A percentile compares a stretch with the other conserved stretches of the same genome.
phyloP scores from a whole-genome alignment of 2,797 vertebrate genomes.

The Harpagifer antarcticus region DNA sequence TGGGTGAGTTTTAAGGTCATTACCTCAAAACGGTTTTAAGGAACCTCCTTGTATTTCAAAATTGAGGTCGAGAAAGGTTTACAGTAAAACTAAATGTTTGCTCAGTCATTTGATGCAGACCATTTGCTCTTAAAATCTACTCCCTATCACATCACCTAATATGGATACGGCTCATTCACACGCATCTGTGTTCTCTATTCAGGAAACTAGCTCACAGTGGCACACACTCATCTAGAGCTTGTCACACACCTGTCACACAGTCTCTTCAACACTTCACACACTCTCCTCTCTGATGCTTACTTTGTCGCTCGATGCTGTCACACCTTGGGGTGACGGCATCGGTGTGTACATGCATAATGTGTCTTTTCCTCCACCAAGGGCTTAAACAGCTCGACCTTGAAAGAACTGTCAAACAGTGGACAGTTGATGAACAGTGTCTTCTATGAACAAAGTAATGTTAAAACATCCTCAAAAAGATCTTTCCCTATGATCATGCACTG shows the following conservation, averaged over 20 bases:
- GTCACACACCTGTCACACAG: conserved; percentile 60
- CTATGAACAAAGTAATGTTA: neutral
- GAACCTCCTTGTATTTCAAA: conserved; percentile 22
- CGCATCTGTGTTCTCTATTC: conserved; percentile 8
- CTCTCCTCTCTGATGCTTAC: conserved; percentile 17
- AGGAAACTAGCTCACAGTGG: conserved; percentile 29
- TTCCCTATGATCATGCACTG: conserved; percentile 9
- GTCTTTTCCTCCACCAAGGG: conserved; percentile 27
- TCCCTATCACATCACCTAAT: conserved; percentile 35
- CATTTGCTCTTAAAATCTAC: conserved; percentile 48
- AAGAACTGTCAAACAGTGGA: conserved; percentile 10
- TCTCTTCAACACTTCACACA: conserved; percentile 38
- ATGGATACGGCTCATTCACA: conserved; percentile 38
- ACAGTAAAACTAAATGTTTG: conserved; percentile 46
- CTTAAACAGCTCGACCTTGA: conserved; percentile 29
- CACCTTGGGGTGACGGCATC: conserved; percentile 43
- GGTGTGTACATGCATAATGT: conserved; percentile 40
- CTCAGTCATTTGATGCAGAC: conserved; percentile 31
- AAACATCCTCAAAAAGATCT: neutral
- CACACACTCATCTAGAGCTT: conserved; percentile 43
- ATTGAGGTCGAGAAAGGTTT: conserved; percentile 11
- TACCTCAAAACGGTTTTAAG: conserved; percentile 19
- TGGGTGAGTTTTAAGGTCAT: conserved; percentile 30
- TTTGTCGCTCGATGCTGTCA: conserved; percentile 31
- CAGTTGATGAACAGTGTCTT: conserved; percentile 2